Base-by-base conservation (phyloP, 2,113 vertebrate species). In the Gymnorhina tibicen region DNA sequence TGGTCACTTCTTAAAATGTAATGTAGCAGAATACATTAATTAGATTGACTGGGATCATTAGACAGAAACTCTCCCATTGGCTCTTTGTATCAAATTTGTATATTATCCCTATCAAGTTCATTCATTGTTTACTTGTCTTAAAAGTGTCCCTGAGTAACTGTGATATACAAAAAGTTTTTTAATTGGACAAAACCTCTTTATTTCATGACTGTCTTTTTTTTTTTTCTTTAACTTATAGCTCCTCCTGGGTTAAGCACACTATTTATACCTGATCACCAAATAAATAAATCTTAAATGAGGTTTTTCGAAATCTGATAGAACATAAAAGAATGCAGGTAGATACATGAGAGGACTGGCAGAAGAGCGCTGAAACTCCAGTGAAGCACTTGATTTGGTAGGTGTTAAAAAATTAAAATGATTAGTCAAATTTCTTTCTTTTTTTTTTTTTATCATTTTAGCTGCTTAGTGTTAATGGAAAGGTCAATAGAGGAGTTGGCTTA, bases 1-100 rank as follows among this genome's bases (percentile, higher is more conserved):
- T 98, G 99, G 99, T 99, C 98, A 98, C 98, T 99, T 98, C 98
- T 98, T 98, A 99, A 98, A 98, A 99, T 97, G 98, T 98, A 98
- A 98, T 98, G 98, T 98, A 98, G 98, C 98, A 98, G 98, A 98
- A 98, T 98, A 96, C 96, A 98, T 98, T 98, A 99, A 99, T 99
- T 98, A 99, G 98, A 98, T 98, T 98, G 99, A 98, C 98, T 98
- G 88, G 98, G 98, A 98, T 98, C 98, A 98, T 98, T 98, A 98
- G 98, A 98, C 98, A 98, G 98, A 98, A 98, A 95, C 82, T 93
- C 87, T 96, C 79, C 92, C 86, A 94, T 97, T 97, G 97, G 95
- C 39, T 95, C 74, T 95, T 97, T 96, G 76, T 90, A 96, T 97
- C 95, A 97, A 97, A 97, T 98, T 97, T 98, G 97, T 98, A 82